Evolutionary conservation across 2,113 vertebrate genomes (phyloP).

Genomic region (Pseudonaja textilis): DNA sequence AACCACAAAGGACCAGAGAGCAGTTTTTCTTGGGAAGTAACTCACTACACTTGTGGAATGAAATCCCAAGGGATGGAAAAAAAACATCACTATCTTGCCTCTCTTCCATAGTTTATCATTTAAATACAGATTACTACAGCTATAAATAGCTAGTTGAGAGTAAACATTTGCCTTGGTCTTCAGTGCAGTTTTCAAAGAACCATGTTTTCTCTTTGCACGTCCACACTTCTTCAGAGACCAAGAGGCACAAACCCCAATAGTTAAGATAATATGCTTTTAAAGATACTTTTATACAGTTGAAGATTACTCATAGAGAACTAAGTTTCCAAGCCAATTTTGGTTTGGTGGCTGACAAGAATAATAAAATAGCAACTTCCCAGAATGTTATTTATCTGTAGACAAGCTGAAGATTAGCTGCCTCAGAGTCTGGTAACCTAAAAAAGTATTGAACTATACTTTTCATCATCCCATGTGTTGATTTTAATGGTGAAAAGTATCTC

Average conservation of each 20-base stretch:
- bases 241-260: background rate
- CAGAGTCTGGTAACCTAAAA: background rate
- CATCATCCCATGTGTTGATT: background rate
- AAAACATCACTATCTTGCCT: slow-evolving; percentile 52
- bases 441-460: background rate
- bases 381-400: background rate
- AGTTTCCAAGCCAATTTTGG: background rate
- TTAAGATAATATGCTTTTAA: background rate
- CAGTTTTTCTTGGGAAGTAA: slow-evolving; percentile 45
- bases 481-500: background rate
- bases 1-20: slow-evolving; percentile 28
- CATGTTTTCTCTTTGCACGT: background rate
- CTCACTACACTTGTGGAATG: slow-evolving; percentile 51
- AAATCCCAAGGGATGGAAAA: slow-evolving; percentile 71
- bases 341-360: background rate
- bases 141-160: slow-evolving; percentile 71
- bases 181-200: background rate
- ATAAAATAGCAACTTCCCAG: background rate
- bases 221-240: background rate
- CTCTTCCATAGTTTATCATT: slow-evolving; percentile 70
- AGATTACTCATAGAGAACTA: background rate
- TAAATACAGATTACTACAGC: slow-evolving; percentile 67
- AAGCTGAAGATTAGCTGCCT: too few species aligned
- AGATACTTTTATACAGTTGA: background rate
- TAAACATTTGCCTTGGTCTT: slow-evolving; percentile 64